Evolutionary conservation across 2,113 vertebrate genomes (phyloP), one percentile per base, ranked within the genome.

Genomic region (Otus sunia): DNA sequence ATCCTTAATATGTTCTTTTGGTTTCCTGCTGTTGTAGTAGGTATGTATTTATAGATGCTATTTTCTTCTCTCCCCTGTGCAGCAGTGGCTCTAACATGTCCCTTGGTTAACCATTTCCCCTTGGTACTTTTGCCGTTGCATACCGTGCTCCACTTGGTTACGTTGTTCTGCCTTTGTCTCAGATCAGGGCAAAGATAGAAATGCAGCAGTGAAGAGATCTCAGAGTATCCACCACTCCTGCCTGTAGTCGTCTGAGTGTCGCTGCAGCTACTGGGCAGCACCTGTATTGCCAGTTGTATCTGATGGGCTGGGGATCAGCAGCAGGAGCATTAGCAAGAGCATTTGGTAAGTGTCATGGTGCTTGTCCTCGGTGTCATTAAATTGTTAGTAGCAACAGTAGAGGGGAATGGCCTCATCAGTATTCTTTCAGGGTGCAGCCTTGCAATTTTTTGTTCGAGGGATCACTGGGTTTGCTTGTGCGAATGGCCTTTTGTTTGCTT

Each of bases 211-310:
- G 8, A 60, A 45, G 32, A 58, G 41, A 16, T 39, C 30, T 59
- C 9, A 3, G 45, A 5, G 7, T 15, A 17, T 25, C 59, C 26
- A 1, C 21, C 3, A 0, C 50, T 64, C 3, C 3, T 62, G 4
- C 25, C 13, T 18, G 16, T 29, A 66, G 59, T 34, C 32, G 25
- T 22, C 25, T 29, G n/a, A 69, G 71, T 16, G 69, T 21, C 50
- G 36, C 18, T 43, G 27, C 64, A 76, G 79, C 32, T 47, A 2
- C 12, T 36, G 1, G 2, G 53, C 23, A 29, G 86, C 18, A 21
- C 58, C 30, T 43, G 5, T 13, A 3, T 22, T 49, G 59, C 27
- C 32, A 20, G 36, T 22, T 83, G 36, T 80, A 3, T 21, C 36
- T 74, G 41, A 22, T 12, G 19, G 27, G 23, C 13, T 37, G 50